A percentile compares a stretch with the other conserved stretches of the same genome.
Evolutionary conservation across 2,113 vertebrate genomes (phyloP).

Genomic region (Alligator mississippiensis): DNA sequence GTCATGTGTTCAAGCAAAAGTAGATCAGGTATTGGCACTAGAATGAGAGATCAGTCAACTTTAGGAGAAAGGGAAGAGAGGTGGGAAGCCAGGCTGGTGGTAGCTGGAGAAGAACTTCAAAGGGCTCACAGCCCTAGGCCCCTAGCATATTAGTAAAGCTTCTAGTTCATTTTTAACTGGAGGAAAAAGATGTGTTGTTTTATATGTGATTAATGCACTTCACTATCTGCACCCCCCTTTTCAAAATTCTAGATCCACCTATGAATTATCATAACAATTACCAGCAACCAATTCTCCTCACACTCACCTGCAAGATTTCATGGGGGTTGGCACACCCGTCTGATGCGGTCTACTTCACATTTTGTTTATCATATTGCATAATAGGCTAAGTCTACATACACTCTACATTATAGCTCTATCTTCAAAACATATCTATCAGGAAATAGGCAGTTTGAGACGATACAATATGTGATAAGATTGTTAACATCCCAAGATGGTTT

Average conservation of each 20-base stretch:
- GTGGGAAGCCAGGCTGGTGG: too few species aligned
- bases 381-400: slow-evolving; percentile 70
- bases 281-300: slow-evolving; percentile 73
- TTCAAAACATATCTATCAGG: slow-evolving; percentile 55
- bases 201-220: too few species aligned
- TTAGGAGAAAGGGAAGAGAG: too few species aligned
- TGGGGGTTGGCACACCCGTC: slow-evolving; percentile 67
- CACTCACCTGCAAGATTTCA: slow-evolving; percentile 69
- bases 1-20: too few species aligned
- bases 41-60: too few species aligned
- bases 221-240: too few species aligned
- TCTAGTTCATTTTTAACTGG: too few species aligned
- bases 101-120: too few species aligned
- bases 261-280: slow-evolving; percentile 47
- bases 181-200: too few species aligned
- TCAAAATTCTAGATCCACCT: not conserved
- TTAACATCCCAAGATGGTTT: not conserved
- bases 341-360: slow-evolving; percentile 73
- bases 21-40: too few species aligned
- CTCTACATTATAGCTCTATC: slow-evolving; percentile 42
- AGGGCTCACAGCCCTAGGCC: too few species aligned
- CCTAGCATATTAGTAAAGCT: too few species aligned
- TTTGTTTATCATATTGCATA: slow-evolving; percentile 71
- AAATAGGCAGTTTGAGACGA: slow-evolving; percentile 58
- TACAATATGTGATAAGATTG: not conserved